Evolutionary conservation across 2,888 invertebrate genomes (phyloP).

Genomic region (Eudasyphora cyanicolor): DNA sequence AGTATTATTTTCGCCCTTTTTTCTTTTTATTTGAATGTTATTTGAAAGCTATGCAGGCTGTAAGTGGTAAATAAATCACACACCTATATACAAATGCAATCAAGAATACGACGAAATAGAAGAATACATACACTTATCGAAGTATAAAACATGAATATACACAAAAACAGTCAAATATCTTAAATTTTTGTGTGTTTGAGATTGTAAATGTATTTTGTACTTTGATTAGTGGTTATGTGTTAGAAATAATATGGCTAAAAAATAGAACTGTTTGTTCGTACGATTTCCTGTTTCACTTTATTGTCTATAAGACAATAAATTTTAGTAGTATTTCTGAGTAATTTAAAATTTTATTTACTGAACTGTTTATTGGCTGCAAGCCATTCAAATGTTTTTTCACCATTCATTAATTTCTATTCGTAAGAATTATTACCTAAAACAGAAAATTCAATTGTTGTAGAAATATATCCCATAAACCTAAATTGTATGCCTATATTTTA

Average conservation of each 20-base stretch:
- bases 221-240: not conserved
- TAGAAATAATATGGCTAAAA: not conserved
- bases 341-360: not conserved
- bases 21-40: constrained; percentile 43
- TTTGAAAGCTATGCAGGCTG: constrained; percentile 48
- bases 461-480: no score
- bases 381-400: not conserved
- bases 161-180: not conserved
- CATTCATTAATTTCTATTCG: not conserved
- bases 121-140: not conserved
- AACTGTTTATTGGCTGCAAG: not conserved
- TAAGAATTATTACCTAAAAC: not conserved
- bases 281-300: not conserved
- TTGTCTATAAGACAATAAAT: not conserved
- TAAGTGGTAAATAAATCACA: constrained; percentile 42
- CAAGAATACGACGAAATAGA: not conserved
- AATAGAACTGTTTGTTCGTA: not conserved
- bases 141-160: not conserved
- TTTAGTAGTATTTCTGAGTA: not conserved
- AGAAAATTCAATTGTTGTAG: not conserved
- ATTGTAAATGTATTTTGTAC: no score
- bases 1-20: constrained; percentile 49
- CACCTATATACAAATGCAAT: constrained; percentile 1
- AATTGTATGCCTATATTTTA: constrained; percentile 26
- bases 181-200: not conserved